Evolutionary conservation across 2,113 vertebrate genomes (phyloP).

Genomic region (Gadus macrocephalus): DNA sequence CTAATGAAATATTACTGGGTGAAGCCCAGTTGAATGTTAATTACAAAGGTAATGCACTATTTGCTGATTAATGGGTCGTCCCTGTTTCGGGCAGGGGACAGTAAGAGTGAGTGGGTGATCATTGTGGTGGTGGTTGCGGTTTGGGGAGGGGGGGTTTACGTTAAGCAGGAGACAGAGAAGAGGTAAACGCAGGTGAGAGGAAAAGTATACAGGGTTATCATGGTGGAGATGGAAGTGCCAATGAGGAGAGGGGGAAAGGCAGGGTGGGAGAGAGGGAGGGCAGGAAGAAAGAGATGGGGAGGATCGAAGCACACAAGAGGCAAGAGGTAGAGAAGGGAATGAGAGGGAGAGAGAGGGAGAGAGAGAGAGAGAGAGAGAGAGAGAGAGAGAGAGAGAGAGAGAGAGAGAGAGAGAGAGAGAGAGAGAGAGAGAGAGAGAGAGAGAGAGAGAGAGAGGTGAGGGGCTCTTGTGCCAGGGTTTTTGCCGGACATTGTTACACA

Average conservation of each 20-base stretch:
- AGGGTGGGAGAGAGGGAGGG: not conserved
- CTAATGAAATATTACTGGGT: conserved; percentile 92
- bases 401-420: not conserved
- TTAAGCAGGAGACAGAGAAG: not conserved
- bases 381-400: not conserved
- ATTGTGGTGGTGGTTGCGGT: conserved; percentile 34
- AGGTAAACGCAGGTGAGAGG: not conserved
- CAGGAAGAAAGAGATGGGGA: not conserved
- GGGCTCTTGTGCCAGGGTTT: conserved; percentile 45
- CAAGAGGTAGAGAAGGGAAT: not conserved
- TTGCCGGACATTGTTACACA: conserved; percentile 56
- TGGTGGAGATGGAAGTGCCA: no score
- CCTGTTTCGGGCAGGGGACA: conserved; percentile 66
- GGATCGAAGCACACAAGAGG: not conserved
- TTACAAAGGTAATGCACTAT: conserved; percentile 96
- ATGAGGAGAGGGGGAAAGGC: not conserved
- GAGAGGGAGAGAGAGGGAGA: not conserved
- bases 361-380: not conserved
- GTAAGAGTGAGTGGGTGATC: conserved; percentile 48
- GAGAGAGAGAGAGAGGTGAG: not conserved
- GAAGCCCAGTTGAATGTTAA: conserved; percentile 93
- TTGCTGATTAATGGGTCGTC: conserved; percentile 98
- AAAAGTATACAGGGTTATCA: no score
- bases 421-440: not conserved
- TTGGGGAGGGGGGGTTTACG: not conserved